phyloP scores from a whole-genome alignment of 2,888 invertebrate species.

The Sinopyrophorus schimmeli region DNA sequence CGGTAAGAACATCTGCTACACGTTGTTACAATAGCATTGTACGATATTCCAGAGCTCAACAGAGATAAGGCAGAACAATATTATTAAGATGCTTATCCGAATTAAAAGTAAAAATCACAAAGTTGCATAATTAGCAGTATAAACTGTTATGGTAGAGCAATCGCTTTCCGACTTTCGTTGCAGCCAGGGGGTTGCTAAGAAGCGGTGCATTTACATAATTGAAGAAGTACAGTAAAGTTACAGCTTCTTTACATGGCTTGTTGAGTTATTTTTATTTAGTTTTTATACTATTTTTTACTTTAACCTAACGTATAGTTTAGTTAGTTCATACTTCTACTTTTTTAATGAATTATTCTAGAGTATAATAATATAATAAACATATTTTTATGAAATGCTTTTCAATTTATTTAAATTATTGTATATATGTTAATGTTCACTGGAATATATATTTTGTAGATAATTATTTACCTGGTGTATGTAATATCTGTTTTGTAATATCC shows the following conservation, averaged over 20 bases:
- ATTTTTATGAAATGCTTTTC: too few species aligned
- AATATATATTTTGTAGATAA: too few species aligned
- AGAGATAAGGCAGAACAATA: too few species aligned
- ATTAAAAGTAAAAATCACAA: neutral
- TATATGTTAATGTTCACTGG: too few species aligned
- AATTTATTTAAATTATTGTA: too few species aligned
- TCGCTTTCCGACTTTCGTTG: slow-evolving; percentile 23
- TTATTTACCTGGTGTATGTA: too few species aligned
- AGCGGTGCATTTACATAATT: slow-evolving; percentile 50
- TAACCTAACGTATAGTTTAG: slow-evolving; percentile 48
- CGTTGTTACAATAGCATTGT: slow-evolving; percentile 9
- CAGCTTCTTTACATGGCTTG: slow-evolving; percentile 47
- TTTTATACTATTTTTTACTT: slow-evolving; percentile 48
- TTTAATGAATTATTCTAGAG: too few species aligned
- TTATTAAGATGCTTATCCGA: too few species aligned
- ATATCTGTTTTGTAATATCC: too few species aligned
- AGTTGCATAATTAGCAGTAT: slow-evolving; percentile 15
- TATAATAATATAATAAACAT: too few species aligned
- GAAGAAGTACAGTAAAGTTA: slow-evolving; percentile 51
- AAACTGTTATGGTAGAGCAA: slow-evolving; percentile 18
- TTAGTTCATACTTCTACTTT: slow-evolving; percentile 46
- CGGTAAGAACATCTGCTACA: slow-evolving; percentile 14
- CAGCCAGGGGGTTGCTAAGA: slow-evolving; percentile 34
- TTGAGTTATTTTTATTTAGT: slow-evolving; percentile 49
- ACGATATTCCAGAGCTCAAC: too few species aligned